A percentile compares a stretch with the other conserved stretches of the same genome.
Conservation (phyloP, 2,888 invertebrate species). For the Papilio elwesi region DNA sequence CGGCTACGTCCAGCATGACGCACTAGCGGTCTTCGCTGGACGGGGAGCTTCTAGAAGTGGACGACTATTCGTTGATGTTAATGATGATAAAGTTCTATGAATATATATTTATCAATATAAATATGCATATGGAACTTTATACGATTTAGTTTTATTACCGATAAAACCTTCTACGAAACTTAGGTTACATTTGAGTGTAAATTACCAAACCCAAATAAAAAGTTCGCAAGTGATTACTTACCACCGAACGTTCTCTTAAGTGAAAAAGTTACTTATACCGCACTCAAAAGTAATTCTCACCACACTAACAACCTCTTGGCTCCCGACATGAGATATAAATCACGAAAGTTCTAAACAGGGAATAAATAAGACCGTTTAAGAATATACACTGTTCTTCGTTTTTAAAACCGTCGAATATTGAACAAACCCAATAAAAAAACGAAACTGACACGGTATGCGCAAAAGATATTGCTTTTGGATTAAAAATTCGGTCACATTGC, state of each 20-base stretch:
- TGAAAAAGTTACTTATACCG: slow-evolving; percentile 23
- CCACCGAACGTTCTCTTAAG: not conserved
- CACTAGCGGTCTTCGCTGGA: too few species aligned
- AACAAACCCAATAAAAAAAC: not conserved
- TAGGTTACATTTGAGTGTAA: not conserved
- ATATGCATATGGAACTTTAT: too few species aligned
- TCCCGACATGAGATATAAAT: slow-evolving; percentile 6
- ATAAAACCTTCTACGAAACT: too few species aligned
- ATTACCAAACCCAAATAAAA: not conserved
- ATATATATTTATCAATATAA: too few species aligned
- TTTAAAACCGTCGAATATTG: not conserved
- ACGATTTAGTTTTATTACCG: too few species aligned
- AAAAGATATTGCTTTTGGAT: slow-evolving; percentile 14
- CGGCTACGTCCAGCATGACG: too few species aligned
- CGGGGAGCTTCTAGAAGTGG: too few species aligned
- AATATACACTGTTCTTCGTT: not conserved
- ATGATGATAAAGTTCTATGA: too few species aligned
- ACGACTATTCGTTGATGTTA: too few species aligned
- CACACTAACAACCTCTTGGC: slow-evolving; percentile 12
- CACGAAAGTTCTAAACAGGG: slow-evolving; percentile 1
- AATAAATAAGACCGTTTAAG: not conserved
- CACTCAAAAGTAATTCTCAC: slow-evolving; percentile 13
- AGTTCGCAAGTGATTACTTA: slow-evolving; percentile 3
- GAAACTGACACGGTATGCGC: not conserved
- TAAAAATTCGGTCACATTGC: not conserved